A percentile compares a stretch with the other conserved stretches of the same genome.
Evolutionary conservation across 2,113 vertebrate genomes (phyloP).

Genomic region (Cervus canadensis): DNA sequence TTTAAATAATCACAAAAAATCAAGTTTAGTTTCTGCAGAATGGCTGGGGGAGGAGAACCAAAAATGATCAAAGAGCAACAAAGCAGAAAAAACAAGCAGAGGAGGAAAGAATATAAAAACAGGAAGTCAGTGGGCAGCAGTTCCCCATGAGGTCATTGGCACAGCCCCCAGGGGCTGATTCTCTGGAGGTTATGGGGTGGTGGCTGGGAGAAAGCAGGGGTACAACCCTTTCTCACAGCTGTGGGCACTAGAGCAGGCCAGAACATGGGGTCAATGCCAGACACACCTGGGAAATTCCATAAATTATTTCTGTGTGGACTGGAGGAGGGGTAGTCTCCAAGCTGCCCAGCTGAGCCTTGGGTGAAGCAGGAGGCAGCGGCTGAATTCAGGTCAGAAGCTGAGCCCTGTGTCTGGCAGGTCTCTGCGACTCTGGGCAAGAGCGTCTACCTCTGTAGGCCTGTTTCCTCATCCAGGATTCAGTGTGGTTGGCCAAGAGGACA

Average conservation of each 20-base stretch:
- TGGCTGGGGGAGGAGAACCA: not conserved
- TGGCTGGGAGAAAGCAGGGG: not conserved
- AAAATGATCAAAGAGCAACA: constrained; percentile 45
- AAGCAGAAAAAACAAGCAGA: constrained; percentile 49
- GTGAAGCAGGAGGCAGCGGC: not conserved
- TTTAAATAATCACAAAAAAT: constrained; percentile 51
- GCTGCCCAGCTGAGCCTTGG: not conserved
- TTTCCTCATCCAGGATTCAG: not conserved
- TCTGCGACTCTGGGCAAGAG: not conserved
- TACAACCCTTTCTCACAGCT: not conserved
- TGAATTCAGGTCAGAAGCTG: not conserved
- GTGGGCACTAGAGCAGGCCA: not conserved
- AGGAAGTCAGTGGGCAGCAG: constrained; percentile 50
- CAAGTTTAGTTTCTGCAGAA: not conserved
- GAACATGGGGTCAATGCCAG: not conserved
- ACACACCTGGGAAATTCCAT: not conserved
- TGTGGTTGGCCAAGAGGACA: not conserved
- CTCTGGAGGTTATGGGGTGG: not conserved
- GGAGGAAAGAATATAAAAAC: constrained; percentile 51
- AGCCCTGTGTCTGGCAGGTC: not conserved
- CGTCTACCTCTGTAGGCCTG: not conserved
- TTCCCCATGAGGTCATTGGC: not conserved
- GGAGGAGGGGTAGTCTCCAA: not conserved
- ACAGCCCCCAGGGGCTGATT: not conserved
- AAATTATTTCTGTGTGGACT: not conserved